Conservation (phyloP, 2,888 invertebrate genomes). For the Clistopyga incitator region DNA sequence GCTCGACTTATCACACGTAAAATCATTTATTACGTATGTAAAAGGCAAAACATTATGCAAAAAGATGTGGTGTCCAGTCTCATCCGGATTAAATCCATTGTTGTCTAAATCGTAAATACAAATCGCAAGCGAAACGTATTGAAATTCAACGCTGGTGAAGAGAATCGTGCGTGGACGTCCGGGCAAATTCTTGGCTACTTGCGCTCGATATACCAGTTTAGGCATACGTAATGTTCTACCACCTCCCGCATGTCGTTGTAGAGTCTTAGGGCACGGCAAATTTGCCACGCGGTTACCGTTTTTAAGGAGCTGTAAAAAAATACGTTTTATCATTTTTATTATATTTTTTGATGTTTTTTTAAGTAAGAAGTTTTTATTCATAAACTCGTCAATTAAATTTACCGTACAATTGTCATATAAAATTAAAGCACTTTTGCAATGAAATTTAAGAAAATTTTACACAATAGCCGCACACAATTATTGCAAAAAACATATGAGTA, state of each 20-base stretch:
- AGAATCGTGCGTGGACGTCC: slow-evolving; percentile 1
- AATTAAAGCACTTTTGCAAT: too few relatives aligned
- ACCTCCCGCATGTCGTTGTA: background rate
- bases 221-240: slow-evolving; percentile 50
- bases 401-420: too few relatives aligned
- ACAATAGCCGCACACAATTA: too few relatives aligned
- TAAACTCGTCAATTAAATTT: too few relatives aligned
- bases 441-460: too few relatives aligned
- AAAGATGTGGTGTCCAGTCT: background rate
- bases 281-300: background rate
- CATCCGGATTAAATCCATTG: background rate
- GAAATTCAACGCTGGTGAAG: slow-evolving; percentile 26
- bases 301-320: background rate
- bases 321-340: background rate
- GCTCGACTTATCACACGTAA: too few relatives aligned
- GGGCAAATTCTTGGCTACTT: slow-evolving; percentile 15
- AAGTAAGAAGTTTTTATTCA: too few relatives aligned
- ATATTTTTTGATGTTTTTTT: too few relatives aligned
- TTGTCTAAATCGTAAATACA: background rate
- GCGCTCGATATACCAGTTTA: slow-evolving; percentile 39
- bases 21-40: too few relatives aligned
- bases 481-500: too few relatives aligned
- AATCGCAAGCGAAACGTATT: slow-evolving; percentile 7
- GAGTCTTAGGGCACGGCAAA: background rate
- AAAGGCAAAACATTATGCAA: background rate